Percentiles rank a stretch among this genome's conserved stretches.
Conservation (phyloP, 92 coral and sea anemone species). For the Muricea muricata region DNA sequence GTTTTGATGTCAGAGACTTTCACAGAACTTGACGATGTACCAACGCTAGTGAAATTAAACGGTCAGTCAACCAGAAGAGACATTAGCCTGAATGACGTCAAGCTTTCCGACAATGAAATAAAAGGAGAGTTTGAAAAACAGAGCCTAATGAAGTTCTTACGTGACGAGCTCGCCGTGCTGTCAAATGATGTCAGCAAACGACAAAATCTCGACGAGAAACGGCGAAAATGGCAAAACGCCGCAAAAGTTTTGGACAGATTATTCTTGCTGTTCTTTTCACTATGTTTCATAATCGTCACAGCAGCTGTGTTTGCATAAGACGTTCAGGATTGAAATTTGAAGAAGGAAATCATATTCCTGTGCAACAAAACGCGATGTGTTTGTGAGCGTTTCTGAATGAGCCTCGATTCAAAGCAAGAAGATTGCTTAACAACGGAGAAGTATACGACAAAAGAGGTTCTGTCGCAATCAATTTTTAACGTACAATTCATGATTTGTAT, state of each 20-base stretch:
- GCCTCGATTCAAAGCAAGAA: background rate
- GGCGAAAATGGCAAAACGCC: conserved; percentile 84
- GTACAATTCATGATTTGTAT: too few species aligned
- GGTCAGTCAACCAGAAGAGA: background rate
- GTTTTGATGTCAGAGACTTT: background rate
- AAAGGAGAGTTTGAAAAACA: background rate
- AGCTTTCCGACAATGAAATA: background rate
- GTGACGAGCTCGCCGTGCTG: conserved; percentile 5
- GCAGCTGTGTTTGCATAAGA: background rate
- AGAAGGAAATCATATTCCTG: background rate
- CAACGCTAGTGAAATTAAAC: background rate
- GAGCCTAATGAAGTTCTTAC: background rate
- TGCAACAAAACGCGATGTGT: background rate
- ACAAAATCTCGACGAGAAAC: conserved; percentile 39
- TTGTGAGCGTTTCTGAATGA: background rate
- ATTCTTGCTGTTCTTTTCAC: conserved; percentile 34
- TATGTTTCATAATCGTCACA: background rate
- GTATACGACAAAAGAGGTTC: too few species aligned
- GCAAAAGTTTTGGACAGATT: conserved; percentile 80
- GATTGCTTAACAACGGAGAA: background rate
- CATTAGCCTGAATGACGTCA: background rate
- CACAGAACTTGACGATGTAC: background rate
- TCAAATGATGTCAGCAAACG: background rate
- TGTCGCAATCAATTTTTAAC: background rate
- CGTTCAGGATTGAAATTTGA: too few species aligned